Base-by-base conservation (phyloP, 2,888 invertebrate genomes). In the Noctua comes region DNA sequence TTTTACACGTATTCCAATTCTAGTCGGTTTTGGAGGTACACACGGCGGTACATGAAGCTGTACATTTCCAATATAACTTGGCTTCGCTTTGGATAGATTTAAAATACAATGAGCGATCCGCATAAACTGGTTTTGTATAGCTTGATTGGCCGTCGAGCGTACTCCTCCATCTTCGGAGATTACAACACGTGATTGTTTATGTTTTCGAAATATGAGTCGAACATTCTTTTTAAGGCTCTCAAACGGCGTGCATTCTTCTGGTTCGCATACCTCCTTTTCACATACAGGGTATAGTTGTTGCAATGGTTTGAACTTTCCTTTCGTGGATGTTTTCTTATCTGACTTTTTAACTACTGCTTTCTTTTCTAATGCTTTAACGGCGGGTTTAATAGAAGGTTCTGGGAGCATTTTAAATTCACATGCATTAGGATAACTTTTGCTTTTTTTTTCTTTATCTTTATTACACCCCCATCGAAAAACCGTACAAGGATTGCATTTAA, bases 161-260 rank as follows among this genome's bases (percentile, higher is more conserved):
- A n/a, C 27, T 8, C 1, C 18, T 31, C 10, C 31, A 3, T 18
- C 2, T 62, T 62, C 18, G 31, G 21, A 0, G 3, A 18, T 11
- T 31, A 21, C 8, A 31, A 16, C 11, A 4, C 21, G 57, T 57
- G 57, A 27, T 13, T 4, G 2, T 57, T 57, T 27, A 57, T 31
- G 31, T 62, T 62, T 62, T 62, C 62, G 62, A 62, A 10, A 2
- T 31, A 73, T 40, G 59, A 77, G 79, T 64, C 79, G 72, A 40
- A 78, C 87, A 7, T 79, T 83, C 66, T 73, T 90, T 84, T 86
- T 88, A 46, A 90, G 73, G 62, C 80, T 84, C 62, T 77, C 79
- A 71, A 85, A 86, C 21, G 91, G 89, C 82, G 90, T 82, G 71
- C 90, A 90, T 77, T 89, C 82, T 51, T 86, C 90, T 43, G 90